A percentile compares a stretch with the other conserved stretches of the same genome.
Evolutionary conservation across 2,113 vertebrate genomes (phyloP).

Genomic region (Cettia cetti): DNA sequence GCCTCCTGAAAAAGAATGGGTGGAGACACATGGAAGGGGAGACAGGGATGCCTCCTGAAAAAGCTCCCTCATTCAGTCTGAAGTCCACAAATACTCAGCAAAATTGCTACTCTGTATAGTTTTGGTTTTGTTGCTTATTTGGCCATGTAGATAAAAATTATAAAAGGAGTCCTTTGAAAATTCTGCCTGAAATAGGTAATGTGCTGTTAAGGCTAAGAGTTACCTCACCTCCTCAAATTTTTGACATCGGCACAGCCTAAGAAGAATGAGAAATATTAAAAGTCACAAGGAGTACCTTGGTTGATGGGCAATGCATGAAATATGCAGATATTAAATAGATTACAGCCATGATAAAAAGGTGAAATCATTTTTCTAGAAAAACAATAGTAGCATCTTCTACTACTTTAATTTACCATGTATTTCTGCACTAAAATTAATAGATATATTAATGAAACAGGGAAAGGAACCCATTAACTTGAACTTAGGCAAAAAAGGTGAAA

Average conservation of each 20-base stretch:
- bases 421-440: neutral
- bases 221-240: neutral
- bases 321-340: neutral
- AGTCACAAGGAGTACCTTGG: neutral
- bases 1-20: neutral
- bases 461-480: neutral
- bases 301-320: neutral
- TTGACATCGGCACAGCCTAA: neutral
- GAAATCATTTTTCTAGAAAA: neutral
- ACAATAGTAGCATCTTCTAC: neutral
- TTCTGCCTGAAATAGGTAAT: neutral
- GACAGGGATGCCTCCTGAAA: accelerated
- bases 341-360: neutral
- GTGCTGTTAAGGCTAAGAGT: neutral
- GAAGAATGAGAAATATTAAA: neutral
- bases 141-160: neutral
- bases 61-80: neutral
- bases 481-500: neutral
- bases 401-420: neutral
- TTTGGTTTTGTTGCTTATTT: neutral
- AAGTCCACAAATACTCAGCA: neutral
- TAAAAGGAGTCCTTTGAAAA: neutral
- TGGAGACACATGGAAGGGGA: neutral
- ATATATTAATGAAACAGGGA: neutral
- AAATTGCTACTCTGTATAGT: neutral